phyloP scores from a whole-genome alignment of 2,113 vertebrate species.

The Thamnophis sirtalis region DNA sequence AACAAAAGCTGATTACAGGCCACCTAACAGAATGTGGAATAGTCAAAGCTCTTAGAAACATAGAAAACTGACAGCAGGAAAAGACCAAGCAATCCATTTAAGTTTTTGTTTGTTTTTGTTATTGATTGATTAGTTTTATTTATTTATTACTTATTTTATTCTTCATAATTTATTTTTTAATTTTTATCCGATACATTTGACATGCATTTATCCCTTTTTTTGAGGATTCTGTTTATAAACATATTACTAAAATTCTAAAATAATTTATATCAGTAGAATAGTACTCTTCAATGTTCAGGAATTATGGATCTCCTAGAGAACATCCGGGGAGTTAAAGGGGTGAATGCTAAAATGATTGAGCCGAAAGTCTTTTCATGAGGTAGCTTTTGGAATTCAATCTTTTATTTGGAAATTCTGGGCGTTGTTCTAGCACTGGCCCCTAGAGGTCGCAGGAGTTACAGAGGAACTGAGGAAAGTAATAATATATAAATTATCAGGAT shows the following conservation, averaged over 20 bases:
- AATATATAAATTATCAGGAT: not conserved
- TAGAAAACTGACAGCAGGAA: not conserved
- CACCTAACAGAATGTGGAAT: not conserved
- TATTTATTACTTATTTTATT: not conserved
- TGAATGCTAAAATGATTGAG: not conserved
- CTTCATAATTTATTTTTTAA: too few relatives aligned
- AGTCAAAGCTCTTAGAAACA: not conserved
- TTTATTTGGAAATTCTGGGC: not conserved
- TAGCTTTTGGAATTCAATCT: not conserved
- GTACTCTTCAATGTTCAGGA: not conserved
- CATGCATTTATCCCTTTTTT: not conserved
- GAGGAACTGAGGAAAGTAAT: conserved; percentile 34
- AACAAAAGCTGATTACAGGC: not conserved
- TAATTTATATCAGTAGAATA: not conserved
- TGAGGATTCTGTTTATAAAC: not conserved
- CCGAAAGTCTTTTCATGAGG: not conserved
- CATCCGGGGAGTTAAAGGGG: not conserved
- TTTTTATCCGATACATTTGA: not conserved
- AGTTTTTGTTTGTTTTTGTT: not conserved
- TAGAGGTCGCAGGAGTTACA: conserved; percentile 40
- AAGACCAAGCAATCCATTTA: not conserved
- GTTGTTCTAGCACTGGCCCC: not conserved
- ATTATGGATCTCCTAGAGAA: too few relatives aligned
- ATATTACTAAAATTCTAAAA: not conserved
- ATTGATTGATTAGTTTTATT: not conserved